Evolutionary conservation across 2,113 vertebrate species (phyloP), one percentile per base, ranked within the genome.

Genomic region (Ictalurus punctatus): DNA sequence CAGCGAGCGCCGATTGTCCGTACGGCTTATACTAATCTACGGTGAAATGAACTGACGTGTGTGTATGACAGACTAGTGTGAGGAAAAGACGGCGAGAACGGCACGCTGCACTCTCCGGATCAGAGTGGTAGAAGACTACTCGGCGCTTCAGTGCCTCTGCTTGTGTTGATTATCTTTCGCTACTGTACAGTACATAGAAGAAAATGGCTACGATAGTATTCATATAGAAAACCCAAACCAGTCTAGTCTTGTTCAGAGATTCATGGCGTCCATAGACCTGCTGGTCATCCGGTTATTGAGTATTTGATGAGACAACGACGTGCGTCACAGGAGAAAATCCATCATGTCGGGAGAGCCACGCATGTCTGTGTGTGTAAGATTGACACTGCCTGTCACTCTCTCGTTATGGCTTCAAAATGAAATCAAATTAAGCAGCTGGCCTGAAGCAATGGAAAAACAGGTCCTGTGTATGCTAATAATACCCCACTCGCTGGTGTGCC

Each of bases 371-470:
- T 71, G 63, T 48, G 93, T 91, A 88, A 90, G 85, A 91, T 85
- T 89, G 88, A 92, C 88, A 91, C 90, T 74, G 90, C 89, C 91
- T 94, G 94, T 95, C 93, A 93, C 90, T 89, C 86, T 90, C 86
- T 91, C 48, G 65, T 94, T 95, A 93, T 85, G 92, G 91, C 92
- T 91, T 63, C 89, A 92, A 84, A 92, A 91, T 91, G 90, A 93
- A 94, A 94, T 95, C 90, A 94, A 94, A 95, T 95, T 94, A 95
- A 94, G 87, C 90, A 94, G 92, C 92, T 93, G 89, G 92, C 95
- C 95, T 90, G 85, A 59, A 94, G 95, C 92, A 63, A 81, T 89
- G 23, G 87, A 91, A 92, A 94, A 93, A 91, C 91, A 76, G 92
- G 88, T 91, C 91, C 91, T 93, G 91, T 92, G 90, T 86, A 91